Conservation (phyloP, 1,140 invertebrate species). For the Acromyrmex echinatior region DNA sequence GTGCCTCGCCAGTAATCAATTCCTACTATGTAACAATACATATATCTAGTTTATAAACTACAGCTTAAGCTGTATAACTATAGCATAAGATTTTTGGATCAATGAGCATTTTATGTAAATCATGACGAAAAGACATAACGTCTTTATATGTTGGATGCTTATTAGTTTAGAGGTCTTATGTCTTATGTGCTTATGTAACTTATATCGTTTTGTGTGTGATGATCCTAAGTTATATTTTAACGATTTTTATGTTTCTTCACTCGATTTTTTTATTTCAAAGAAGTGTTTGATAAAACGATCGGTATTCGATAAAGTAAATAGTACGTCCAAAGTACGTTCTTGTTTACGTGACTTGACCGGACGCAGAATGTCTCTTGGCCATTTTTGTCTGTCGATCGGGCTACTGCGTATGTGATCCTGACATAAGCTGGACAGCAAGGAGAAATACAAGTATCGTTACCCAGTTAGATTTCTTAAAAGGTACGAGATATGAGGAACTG, state of each 20-base stretch:
- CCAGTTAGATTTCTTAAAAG: conserved; percentile 78
- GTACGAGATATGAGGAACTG: conserved; percentile 84
- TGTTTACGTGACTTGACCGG: conserved; percentile 69
- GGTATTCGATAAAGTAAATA: conserved; percentile 64
- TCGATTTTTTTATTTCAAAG: background rate
- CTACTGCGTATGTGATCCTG: conserved; percentile 75
- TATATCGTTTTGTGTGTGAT: too few relatives aligned
- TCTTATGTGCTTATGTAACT: too few relatives aligned
- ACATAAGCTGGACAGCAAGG: conserved; percentile 75
- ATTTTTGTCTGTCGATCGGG: conserved; percentile 65
- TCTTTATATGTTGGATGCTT: too few relatives aligned
- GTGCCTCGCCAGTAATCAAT: too few relatives aligned
- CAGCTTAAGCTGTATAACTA: too few relatives aligned
- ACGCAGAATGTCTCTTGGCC: conserved; percentile 69
- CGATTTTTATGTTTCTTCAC: conserved; percentile 25
- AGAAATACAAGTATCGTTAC: conserved; percentile 69
- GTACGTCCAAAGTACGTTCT: conserved; percentile 69
- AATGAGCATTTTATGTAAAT: too few relatives aligned
- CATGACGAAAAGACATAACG: too few relatives aligned
- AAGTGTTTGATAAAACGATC: conserved; percentile 60
- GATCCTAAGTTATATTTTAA: background rate
- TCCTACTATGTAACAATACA: too few relatives aligned
- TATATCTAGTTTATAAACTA: too few relatives aligned
- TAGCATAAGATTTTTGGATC: too few relatives aligned
- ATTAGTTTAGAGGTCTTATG: too few relatives aligned